Evolutionary conservation across 2,888 invertebrate species (phyloP).

Genomic region (Sesamia inferens): DNA sequence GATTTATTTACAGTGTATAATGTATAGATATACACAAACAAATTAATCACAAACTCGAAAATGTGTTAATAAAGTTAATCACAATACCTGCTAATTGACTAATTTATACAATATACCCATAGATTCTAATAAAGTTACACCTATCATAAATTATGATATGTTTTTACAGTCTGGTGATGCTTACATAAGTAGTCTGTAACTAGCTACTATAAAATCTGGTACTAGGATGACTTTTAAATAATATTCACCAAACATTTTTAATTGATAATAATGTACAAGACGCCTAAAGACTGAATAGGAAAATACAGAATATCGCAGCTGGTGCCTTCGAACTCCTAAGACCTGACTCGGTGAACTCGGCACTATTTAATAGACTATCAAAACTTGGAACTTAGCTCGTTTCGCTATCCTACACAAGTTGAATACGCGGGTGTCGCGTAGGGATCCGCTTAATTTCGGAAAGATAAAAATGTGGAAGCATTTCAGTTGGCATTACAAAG

Average conservation of each 20-base stretch:
- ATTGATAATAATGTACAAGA: background rate
- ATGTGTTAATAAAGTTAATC: no score
- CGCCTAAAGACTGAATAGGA: slow-evolving; percentile 9
- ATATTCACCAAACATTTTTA: background rate
- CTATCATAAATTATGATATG: no score
- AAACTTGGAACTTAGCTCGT: slow-evolving; percentile 62
- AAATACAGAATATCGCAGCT: slow-evolving; percentile 50
- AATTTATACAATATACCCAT: no score
- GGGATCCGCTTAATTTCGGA: slow-evolving; percentile 39
- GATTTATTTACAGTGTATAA: no score
- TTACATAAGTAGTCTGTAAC: no score
- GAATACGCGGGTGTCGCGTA: slow-evolving; percentile 43
- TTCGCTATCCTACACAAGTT: slow-evolving; percentile 51
- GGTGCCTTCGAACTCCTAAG: slow-evolving; percentile 54
- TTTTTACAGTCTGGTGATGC: no score
- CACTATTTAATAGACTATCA: slow-evolving; percentile 64
- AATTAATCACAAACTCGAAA: no score
- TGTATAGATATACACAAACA: no score
- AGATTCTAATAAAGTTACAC: no score
- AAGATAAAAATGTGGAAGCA: slow-evolving; percentile 22
- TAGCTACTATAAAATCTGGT: no score
- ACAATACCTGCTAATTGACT: no score
- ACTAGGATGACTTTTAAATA: no score
- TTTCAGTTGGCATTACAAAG: background rate
- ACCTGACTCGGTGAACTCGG: slow-evolving; percentile 58